Evolutionary conservation across 1,140 invertebrate species (phyloP).

Genomic region (Caenorhabditis inopinata): DNA sequence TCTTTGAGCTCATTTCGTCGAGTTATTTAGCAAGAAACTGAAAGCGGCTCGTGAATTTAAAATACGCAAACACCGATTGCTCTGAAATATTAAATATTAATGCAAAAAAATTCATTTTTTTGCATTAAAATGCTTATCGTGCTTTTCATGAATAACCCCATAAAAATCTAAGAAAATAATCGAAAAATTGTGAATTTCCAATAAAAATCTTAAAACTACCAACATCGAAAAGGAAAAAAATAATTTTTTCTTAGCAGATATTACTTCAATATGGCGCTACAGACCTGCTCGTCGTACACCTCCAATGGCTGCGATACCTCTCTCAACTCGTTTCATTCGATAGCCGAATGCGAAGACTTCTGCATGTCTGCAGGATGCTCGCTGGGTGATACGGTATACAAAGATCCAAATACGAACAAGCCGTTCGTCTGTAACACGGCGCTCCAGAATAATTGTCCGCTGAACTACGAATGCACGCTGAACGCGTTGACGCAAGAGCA

Average conservation of each 20-base stretch:
- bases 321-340: constrained; percentile 31
- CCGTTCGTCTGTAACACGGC: constrained; percentile 40
- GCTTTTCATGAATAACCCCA: too few relatives aligned
- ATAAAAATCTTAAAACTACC: too few relatives aligned
- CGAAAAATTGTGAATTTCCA: too few relatives aligned
- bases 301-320: constrained; percentile 37
- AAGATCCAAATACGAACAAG: constrained; percentile 34
- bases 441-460: constrained; percentile 43
- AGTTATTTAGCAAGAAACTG: too few relatives aligned
- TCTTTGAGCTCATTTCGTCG: too few relatives aligned
- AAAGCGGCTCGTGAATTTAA: too few relatives aligned
- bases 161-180: too few relatives aligned
- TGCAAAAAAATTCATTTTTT: too few relatives aligned
- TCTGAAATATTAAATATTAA: too few relatives aligned
- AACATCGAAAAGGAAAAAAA: too few relatives aligned
- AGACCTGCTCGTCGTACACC: constrained; percentile 34
- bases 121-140: too few relatives aligned
- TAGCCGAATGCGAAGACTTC: constrained; percentile 38
- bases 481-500: constrained; percentile 40
- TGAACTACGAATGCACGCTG: constrained; percentile 35
- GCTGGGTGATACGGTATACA: constrained; percentile 37
- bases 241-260: constrained; percentile 28
- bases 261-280: constrained; percentile 44
- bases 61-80: too few relatives aligned
- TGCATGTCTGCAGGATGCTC: constrained; percentile 33